Evolutionary conservation across 2,888 invertebrate species (phyloP), one percentile per base, ranked within the genome.

Genomic region (Chymomyza caudatula): DNA sequence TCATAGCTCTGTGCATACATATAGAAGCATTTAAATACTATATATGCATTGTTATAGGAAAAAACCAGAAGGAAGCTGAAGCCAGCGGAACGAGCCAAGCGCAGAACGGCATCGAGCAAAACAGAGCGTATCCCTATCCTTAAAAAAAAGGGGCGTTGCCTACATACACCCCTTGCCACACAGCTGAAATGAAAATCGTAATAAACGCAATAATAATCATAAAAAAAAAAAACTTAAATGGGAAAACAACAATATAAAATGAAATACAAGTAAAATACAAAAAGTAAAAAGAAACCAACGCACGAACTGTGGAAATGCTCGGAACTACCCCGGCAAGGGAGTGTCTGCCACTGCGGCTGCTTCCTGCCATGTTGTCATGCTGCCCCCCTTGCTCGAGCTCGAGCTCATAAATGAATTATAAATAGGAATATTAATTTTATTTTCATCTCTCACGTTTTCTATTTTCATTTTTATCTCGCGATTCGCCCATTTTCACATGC

Each of bases 151-250:
- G 63, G 78, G 78, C 81, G 78, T 73, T 65, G 42, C 80, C 70
- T 43, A 37, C 58, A 66, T 66, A 15, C 84, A 75, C 67, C 80
- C 77, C 78, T 66, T 66, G 83, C 73, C 75, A 65, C 80, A 83
- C 69, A 68, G 73, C 25, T 63, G 55, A 61, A 80, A 83, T 78
- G 69, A 70, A 78, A 78, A 78, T 75, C 70, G 81, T 83, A 75
- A 78, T 78, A 78, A 80, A 73, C 76, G 67, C 80, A 83, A 75
- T 80, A 77, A 78, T 83, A 78, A 77, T 78, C 80, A 69, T 83
- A 74, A 69, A 73, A 66, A 74, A n/a, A 52, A 67, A 60, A 60
- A 65, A 65, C 62, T 43, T 51, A 67, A 63, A 74, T 65, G 68
- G 66, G 71, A 71, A 74, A 77, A 74, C 71, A 71, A 78, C 71